Conservation (phyloP, 2,888 invertebrate genomes). For the Herminia tarsipennalis region DNA sequence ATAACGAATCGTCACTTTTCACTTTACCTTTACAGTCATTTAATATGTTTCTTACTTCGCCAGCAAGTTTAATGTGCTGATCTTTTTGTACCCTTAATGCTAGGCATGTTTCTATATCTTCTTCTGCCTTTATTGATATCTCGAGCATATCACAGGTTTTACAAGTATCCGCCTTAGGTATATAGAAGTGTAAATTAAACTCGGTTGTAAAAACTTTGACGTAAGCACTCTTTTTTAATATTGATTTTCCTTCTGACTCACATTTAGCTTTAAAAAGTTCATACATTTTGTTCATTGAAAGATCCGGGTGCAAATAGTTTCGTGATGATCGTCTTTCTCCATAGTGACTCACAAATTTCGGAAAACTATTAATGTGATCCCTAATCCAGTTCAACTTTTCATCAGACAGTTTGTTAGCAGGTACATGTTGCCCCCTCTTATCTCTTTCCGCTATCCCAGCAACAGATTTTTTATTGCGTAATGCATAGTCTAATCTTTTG, state of each 20-base stretch:
- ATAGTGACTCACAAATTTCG: slow-evolving; percentile 22
- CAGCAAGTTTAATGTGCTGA: slow-evolving; percentile 13
- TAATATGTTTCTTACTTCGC: slow-evolving; percentile 15
- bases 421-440: slow-evolving; percentile 19
- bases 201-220: slow-evolving; percentile 18
- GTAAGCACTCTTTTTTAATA: slow-evolving; percentile 16
- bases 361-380: slow-evolving; percentile 27
- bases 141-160: slow-evolving; percentile 22
- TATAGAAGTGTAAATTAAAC: slow-evolving; percentile 23
- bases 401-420: slow-evolving; percentile 23
- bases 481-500: slow-evolving; percentile 14
- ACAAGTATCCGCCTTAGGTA: slow-evolving; percentile 21
- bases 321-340: slow-evolving; percentile 17
- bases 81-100: slow-evolving; percentile 12
- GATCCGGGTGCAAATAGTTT: slow-evolving; percentile 17
- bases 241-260: slow-evolving; percentile 21
- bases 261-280: slow-evolving; percentile 25
- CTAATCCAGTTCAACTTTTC: slow-evolving; percentile 22
- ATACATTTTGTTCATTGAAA: slow-evolving; percentile 23
- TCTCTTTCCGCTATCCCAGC: slow-evolving; percentile 23
- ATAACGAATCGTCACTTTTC: slow-evolving; percentile 16
- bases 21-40: slow-evolving; percentile 20
- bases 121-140: slow-evolving; percentile 9
- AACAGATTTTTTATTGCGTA: slow-evolving; percentile 25
- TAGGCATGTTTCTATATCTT: slow-evolving; percentile 16